Percentiles rank a stretch among this genome's conserved stretches.
phyloP scores from a whole-genome alignment of 2,797 vertebrate species.

The Miichthys miiuy region DNA sequence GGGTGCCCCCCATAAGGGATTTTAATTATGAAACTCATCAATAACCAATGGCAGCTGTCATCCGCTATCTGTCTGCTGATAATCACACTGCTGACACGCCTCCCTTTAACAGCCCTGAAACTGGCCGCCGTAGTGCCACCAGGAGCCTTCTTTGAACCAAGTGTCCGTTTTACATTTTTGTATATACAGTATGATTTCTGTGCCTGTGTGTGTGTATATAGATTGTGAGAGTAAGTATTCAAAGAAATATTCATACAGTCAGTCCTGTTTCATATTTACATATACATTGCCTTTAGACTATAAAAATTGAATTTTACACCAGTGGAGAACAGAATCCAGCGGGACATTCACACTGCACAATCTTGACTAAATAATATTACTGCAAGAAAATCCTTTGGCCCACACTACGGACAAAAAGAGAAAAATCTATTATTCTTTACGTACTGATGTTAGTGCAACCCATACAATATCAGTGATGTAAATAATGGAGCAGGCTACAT shows the following conservation, averaged over 20 bases:
- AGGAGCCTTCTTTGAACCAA: slow-evolving; percentile 42
- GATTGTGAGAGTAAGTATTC: slow-evolving; percentile 27
- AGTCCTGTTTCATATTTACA: slow-evolving; percentile 56
- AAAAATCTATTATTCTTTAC: slow-evolving; percentile 59
- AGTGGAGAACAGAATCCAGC: slow-evolving; percentile 35
- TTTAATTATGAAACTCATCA: slow-evolving; percentile 89
- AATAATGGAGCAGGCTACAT: slow-evolving; percentile 64
- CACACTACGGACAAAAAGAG: slow-evolving; percentile 28
- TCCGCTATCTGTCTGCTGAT: slow-evolving; percentile 83
- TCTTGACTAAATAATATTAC: slow-evolving; percentile 53
- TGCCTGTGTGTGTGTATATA: slow-evolving; percentile 34
- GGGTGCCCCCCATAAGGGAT: slow-evolving; percentile 78
- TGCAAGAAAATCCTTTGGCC: slow-evolving; percentile 37
- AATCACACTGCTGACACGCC: slow-evolving; percentile 74
- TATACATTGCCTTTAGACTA: slow-evolving; percentile 62
- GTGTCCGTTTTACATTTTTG: slow-evolving; percentile 44
- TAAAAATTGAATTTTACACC: slow-evolving; percentile 47
- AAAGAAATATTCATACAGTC: slow-evolving; percentile 55
- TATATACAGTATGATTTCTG: slow-evolving; percentile 13
- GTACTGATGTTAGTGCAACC: slow-evolving; percentile 21
- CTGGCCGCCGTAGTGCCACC: slow-evolving; percentile 35
- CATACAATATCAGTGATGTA: slow-evolving; percentile 46
- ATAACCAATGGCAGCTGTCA: slow-evolving; percentile 87
- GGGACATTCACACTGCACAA: slow-evolving; percentile 25
- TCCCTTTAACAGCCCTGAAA: slow-evolving; percentile 57